Evolutionary conservation across 92 coral and sea anemone species (phyloP).

Genomic region (Porites lobata): DNA sequence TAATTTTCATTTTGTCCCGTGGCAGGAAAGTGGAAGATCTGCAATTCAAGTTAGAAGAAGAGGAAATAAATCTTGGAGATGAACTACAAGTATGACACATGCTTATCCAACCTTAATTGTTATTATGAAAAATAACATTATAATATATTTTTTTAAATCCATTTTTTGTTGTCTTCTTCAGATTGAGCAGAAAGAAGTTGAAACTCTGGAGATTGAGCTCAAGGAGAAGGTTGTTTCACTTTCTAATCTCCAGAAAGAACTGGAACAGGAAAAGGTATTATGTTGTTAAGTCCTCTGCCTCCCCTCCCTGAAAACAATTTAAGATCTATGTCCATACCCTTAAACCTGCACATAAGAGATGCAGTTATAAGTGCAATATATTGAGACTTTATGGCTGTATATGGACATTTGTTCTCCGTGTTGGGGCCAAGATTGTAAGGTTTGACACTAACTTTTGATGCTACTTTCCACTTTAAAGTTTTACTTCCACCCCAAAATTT

Average conservation of each 20-base stretch:
- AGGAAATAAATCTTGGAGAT: conserved; percentile 96
- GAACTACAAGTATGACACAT: conserved; percentile 79
- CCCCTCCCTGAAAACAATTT: not conserved
- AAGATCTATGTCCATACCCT: no score
- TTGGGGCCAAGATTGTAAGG: no score
- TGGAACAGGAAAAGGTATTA: conserved; percentile 62
- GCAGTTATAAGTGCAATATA: no score
- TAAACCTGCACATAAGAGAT: not conserved
- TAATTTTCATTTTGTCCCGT: not conserved
- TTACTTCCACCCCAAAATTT: no score
- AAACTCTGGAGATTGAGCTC: conserved; percentile 72
- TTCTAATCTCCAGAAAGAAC: conserved; percentile 58
- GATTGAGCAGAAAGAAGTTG: conserved; percentile 88
- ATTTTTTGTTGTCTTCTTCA: conserved; percentile 4
- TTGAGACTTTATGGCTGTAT: no score
- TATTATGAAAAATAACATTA: no score
- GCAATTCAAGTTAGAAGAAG: conserved; percentile 96
- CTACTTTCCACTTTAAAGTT: no score
- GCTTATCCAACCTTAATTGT: no score
- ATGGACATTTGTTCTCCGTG: no score
- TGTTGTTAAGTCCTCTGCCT: not conserved
- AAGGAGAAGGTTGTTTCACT: conserved; percentile 77
- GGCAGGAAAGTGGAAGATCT: conserved; percentile 94
- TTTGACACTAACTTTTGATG: no score
- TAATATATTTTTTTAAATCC: not conserved